These are phyloP conservation scores for Pomatorhinus ruficollis DNA, from an alignment of 2,113 vertebrate species.

Conservation along the genomic window DNA sequence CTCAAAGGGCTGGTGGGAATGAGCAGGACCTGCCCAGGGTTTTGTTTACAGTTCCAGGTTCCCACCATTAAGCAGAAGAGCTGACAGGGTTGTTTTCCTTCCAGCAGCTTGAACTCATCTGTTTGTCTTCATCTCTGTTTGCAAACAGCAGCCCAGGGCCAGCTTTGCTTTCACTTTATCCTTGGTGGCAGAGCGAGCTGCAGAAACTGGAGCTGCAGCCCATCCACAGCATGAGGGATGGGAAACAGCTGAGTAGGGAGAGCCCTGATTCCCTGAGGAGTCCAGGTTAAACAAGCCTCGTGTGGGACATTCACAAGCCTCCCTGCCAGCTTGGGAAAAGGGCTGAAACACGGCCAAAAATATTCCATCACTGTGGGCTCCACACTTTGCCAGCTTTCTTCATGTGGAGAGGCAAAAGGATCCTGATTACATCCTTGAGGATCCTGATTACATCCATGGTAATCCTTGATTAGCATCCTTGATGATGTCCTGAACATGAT, in stretches of 20 bases:
- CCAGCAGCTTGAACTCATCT: conserved; percentile 68
- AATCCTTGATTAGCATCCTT: neutral
- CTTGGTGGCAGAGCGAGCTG: neutral
- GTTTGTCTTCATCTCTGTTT: conserved; percentile 68
- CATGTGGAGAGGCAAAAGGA: neutral
- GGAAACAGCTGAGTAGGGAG: conserved; percentile 54
- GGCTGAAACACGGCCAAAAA: neutral
- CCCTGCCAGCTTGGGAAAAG: neutral
- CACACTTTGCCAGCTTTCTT: neutral
- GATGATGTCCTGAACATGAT: neutral
- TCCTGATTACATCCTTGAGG: neutral
- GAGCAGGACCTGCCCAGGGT: conserved; percentile 38
- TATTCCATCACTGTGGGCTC: fast-evolving
- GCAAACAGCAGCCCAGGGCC: conserved; percentile 49
- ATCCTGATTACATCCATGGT: neutral
- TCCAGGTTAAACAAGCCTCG: neutral
- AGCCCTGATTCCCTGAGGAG: neutral
- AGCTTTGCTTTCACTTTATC: conserved; percentile 61
- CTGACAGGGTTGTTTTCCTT: conserved; percentile 58
- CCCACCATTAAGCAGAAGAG: conserved; percentile 67
- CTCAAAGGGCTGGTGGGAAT: conserved; percentile 66
- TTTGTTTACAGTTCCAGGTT: conserved; percentile 74
- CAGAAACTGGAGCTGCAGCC: conserved; percentile 16
- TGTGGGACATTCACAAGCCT: neutral
- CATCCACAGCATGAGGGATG: conserved; percentile 44